Base-by-base conservation (phyloP, 2,113 vertebrate species). In the Nanorana parkeri region DNA sequence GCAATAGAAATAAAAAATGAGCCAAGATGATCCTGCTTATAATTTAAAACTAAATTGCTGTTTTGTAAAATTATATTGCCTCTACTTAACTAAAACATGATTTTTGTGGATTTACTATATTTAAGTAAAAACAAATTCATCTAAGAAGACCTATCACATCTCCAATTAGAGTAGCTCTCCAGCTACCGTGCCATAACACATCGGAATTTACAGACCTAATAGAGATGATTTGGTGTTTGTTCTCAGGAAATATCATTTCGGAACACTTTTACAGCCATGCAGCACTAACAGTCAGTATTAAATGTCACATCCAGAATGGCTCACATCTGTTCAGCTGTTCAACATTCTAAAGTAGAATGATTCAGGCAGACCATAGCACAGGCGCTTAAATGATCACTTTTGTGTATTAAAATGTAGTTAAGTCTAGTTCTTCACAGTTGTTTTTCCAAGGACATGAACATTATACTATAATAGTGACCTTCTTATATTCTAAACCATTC, bases 191-290 rank as follows among this genome's bases (percentile, higher is more conserved):
- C 80, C 58, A 68, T 75, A 82, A 82, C 51, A 29, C 63, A 75
- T 82, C 32, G 58, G 80, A 82, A 82, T 82, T 82, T 82, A 76
- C 80, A 76, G 80, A 82, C 80, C 80, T 82, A 82, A 82, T 76
- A 76, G 80, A 82, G 80, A 82, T 82, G 63, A 82, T 82, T 76
- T 82, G 80, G 17, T 82, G 72, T 82, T 76, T 82, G 80, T 75
- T 82, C 72, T 82, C 29, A 67, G 71, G 68, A 82, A 82, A 82
- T 76, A 76, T 66, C 80, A 76, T 72, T 82, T 81, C 32, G 66
- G 80, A 82, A 82, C 80, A 76, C 28, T 76, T 82, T 82, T 76
- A 82, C 72, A 76, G 65, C 71, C 65, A 82, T 47, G 80, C 71
- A 23, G 72, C 20, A 55, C 61, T 81, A 81, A 81, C 80, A 82